phyloP scores from a whole-genome alignment of 2,113 vertebrate genomes.

The Micromys minutus region DNA sequence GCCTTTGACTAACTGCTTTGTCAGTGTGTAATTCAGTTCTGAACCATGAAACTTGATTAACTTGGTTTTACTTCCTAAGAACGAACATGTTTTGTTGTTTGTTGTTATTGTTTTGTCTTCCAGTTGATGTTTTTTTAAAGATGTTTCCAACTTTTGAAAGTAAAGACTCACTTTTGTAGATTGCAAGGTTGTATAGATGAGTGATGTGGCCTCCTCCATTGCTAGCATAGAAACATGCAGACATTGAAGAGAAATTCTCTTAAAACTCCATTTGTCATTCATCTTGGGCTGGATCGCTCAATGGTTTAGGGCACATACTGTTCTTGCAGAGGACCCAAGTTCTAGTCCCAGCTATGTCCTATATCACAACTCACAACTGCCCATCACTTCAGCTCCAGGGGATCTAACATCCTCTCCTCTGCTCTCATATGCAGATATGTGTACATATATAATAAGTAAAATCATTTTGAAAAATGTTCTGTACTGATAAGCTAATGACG shows the following conservation, averaged over 20 bases:
- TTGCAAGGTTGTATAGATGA: conserved; percentile 10
- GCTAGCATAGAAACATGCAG: not conserved
- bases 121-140: not conserved
- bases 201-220: not conserved
- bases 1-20: conserved; percentile 20
- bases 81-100: not conserved
- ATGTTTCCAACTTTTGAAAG: conserved; percentile 49
- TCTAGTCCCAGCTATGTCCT: not conserved
- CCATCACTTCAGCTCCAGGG: not conserved
- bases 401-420: not conserved
- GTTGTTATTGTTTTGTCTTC: not conserved
- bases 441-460: not conserved
- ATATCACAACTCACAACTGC: not conserved
- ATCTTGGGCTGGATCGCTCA: not conserved
- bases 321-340: not conserved
- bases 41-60: not conserved
- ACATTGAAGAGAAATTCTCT: conserved; percentile 12
- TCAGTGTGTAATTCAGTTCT: conserved; percentile 9
- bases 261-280: conserved; percentile 30
- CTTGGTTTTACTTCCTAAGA: conserved; percentile 58
- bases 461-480: not conserved
- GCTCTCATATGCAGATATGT: not conserved
- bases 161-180: conserved; percentile 5
- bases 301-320: not conserved
- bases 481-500: not conserved